These are phyloP conservation scores for Solen grandis DNA, from an alignment of 1,140 invertebrate species.

Conservation along the genomic window DNA sequence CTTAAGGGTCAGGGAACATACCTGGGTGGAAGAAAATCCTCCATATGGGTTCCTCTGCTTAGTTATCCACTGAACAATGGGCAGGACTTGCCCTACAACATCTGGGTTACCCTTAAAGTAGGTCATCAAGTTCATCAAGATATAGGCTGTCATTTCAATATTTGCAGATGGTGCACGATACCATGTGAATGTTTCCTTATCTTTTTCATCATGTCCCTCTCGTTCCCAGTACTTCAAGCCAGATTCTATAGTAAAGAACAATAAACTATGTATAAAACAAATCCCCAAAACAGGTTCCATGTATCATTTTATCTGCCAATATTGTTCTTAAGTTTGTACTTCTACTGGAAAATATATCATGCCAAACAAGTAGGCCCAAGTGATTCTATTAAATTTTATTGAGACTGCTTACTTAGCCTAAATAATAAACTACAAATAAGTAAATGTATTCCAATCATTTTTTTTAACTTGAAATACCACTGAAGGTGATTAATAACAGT, in stretches of 20 bases:
- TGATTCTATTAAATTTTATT: too few species aligned
- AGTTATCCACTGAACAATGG: slow-evolving; percentile 92
- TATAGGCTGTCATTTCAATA: slow-evolving; percentile 94
- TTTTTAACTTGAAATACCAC: too few species aligned
- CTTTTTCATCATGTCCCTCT: slow-evolving; percentile 40
- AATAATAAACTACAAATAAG: too few species aligned
- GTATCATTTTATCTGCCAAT: too few species aligned
- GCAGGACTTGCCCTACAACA: slow-evolving; percentile 83
- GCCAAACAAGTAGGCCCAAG: too few species aligned
- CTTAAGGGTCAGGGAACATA: too few species aligned
- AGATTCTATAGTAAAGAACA: slow-evolving; percentile 65
- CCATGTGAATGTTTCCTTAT: slow-evolving; percentile 56
- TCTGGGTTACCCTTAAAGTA: slow-evolving; percentile 74
- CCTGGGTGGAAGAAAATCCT: slow-evolving; percentile 89
- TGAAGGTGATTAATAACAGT: too few species aligned
- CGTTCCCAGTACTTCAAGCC: slow-evolving; percentile 68
- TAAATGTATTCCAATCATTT: too few species aligned
- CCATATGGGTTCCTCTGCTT: slow-evolving; percentile 88
- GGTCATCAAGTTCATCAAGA: slow-evolving; percentile 83
- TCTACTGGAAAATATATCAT: too few species aligned
- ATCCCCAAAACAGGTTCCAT: not conserved
- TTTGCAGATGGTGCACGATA: slow-evolving; percentile 85
- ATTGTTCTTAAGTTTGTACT: too few species aligned
- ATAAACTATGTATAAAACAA: not conserved
- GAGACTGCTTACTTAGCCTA: too few species aligned